A percentile compares a stretch with the other conserved stretches of the same genome.
Conservation (phyloP, 2,888 invertebrate genomes). For the Cosmopolites sordidus region DNA sequence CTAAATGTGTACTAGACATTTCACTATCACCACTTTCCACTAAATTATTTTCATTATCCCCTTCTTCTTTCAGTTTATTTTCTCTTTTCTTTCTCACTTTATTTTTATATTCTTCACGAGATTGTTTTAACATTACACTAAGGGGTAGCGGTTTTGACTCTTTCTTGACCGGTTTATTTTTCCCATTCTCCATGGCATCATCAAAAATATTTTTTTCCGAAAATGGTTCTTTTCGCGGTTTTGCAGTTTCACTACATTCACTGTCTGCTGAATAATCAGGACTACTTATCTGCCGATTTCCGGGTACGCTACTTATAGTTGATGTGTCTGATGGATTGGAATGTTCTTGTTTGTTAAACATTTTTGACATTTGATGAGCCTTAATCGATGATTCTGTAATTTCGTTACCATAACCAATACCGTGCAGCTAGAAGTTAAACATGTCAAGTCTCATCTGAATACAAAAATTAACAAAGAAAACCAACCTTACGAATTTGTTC, state of each 20-base stretch:
- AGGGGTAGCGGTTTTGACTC: not conserved
- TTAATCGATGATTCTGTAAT: slow-evolving; percentile 8
- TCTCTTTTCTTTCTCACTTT: not conserved
- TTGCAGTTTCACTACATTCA: not conserved
- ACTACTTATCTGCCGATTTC: not conserved
- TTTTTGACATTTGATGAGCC: slow-evolving; percentile 3
- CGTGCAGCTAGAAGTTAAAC: not conserved
- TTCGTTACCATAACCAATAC: slow-evolving; percentile 11
- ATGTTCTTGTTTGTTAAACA: not conserved
- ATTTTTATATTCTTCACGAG: not conserved
- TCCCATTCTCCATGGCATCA: too few species aligned
- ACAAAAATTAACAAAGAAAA: too few species aligned
- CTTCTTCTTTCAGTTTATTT: too few species aligned
- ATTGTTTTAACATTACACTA: not conserved
- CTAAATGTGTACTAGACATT: too few species aligned
- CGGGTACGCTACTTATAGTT: not conserved
- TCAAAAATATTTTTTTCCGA: too few species aligned
- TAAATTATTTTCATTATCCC: too few species aligned
- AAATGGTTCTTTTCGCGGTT: too few species aligned
- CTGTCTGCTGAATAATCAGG: not conserved
- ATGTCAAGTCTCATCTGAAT: not conserved
- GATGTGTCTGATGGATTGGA: too few species aligned
- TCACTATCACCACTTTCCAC: too few species aligned
- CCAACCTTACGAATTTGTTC: slow-evolving; percentile 11
- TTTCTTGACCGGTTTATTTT: not conserved